Percentiles rank a stretch among this genome's conserved stretches.
These are phyloP conservation scores for Umimayanthus kanabou DNA, from an alignment of 92 coral and sea anemone genomes.

Conservation along the genomic window DNA sequence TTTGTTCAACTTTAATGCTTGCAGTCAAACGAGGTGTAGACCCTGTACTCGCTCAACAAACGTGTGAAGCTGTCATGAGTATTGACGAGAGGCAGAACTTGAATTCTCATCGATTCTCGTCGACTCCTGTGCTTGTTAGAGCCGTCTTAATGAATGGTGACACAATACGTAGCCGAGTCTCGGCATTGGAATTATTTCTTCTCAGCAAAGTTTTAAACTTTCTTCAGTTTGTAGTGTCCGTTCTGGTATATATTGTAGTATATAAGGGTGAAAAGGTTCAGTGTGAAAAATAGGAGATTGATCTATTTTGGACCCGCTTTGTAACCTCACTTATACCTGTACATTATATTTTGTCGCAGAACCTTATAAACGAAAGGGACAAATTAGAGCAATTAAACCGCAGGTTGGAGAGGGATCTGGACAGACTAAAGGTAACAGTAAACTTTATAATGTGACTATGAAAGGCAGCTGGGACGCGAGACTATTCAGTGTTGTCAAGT, in stretches of 20 bases:
- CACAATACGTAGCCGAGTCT: no score
- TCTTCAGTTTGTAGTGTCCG: neutral
- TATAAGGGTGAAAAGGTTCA: neutral
- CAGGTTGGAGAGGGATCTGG: conserved; percentile 80
- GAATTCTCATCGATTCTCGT: no score
- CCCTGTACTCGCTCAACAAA: no score
- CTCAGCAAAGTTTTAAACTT: no score
- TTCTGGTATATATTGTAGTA: neutral
- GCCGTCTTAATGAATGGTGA: no score
- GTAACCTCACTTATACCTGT: neutral
- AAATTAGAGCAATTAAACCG: conserved; percentile 72
- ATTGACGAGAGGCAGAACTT: no score
- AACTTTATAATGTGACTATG: neutral
- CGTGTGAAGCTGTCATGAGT: no score
- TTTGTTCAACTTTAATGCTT: no score
- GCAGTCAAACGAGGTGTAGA: no score
- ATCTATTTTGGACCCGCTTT: neutral
- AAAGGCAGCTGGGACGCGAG: neutral
- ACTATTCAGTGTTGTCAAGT: neutral
- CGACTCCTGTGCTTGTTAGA: no score
- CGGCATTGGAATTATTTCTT: no score
- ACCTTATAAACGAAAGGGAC: conserved; percentile 71
- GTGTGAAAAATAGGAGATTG: no score
- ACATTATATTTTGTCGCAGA: conserved; percentile 47
- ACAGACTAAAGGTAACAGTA: conserved; percentile 68